Evolutionary conservation across 1,140 invertebrate species (phyloP).

Genomic region (Drosophila melanogaster): Release_6_plus_ISO1_MT NT_033779.5:11183001-11183500

Average conservation of each 20-base stretch:
- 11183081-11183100: conserved; percentile 78
- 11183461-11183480: conserved; percentile 27
- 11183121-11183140: conserved; percentile 30
- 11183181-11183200: conserved; percentile 46
- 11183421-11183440: conserved; percentile 1
- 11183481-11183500: conserved; percentile 70
- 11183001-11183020: conserved; percentile 81
- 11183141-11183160: conserved; percentile 18
- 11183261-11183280: conserved; percentile 83
- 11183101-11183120: conserved; percentile 64
- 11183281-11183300: conserved; percentile 84
- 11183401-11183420: conserved; percentile 54
- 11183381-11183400: conserved; percentile 73
- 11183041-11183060: conserved; percentile 84
- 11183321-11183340: background rate
- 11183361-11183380: background rate
- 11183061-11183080: conserved; percentile 82
- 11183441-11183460: conserved; percentile 28
- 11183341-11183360: background rate
- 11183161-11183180: conserved; percentile 35
- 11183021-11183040: conserved; percentile 56
- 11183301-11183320: conserved; percentile 72
- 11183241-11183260: conserved; percentile 84
- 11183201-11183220: conserved; percentile 65
- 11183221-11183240: conserved; percentile 84